Conservation (phyloP, 2,888 invertebrate genomes). For the Doris montereyensis region DNA sequence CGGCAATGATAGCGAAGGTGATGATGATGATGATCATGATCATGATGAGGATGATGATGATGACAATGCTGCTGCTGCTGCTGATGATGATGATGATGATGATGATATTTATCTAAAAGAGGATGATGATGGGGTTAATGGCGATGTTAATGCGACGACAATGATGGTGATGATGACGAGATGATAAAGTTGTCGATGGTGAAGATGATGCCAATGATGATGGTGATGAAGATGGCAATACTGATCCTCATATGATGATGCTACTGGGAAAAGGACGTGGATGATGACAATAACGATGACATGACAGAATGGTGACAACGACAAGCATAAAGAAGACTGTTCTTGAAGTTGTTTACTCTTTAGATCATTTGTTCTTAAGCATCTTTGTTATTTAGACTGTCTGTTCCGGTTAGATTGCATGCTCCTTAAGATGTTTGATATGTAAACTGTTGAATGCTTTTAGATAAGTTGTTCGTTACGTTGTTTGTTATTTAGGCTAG, state of each 20-base stretch:
- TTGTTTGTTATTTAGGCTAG: too few species aligned
- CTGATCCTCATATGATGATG: background rate
- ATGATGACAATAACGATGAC: background rate
- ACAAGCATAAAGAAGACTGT: background rate
- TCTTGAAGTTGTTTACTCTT: too few species aligned
- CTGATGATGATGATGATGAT: constrained; percentile 15
- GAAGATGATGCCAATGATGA: background rate
- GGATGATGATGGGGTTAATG: constrained; percentile 15
- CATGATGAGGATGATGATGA: background rate
- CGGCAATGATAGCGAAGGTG: background rate
- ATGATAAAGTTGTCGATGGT: background rate
- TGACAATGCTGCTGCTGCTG: constrained; percentile 13
- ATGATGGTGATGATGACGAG: constrained; percentile 2
- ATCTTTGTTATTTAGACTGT: too few species aligned
- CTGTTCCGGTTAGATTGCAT: too few species aligned
- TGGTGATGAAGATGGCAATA: background rate
- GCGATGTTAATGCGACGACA: background rate
- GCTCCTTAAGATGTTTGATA: too few species aligned
- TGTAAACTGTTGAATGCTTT: too few species aligned
- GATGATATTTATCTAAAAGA: constrained; percentile 3
- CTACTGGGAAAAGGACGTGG: background rate
- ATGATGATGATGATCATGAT: constrained; percentile 6
- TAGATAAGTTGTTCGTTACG: too few species aligned
- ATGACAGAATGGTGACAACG: background rate
- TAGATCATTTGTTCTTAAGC: too few species aligned